Evolutionary conservation across 2,797 vertebrate genomes (phyloP).

Genomic region (Sparidentex hasta): DNA sequence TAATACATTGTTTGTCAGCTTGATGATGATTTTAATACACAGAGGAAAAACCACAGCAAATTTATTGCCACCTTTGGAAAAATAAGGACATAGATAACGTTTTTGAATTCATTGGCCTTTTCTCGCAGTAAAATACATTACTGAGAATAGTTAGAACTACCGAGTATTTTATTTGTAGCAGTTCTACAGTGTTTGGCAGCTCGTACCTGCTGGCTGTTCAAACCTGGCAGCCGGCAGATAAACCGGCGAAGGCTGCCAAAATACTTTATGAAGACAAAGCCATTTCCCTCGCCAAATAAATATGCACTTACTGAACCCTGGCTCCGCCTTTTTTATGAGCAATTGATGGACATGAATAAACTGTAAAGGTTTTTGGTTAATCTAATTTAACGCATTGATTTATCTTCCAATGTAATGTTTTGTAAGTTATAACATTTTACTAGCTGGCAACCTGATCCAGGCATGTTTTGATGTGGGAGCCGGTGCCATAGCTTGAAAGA

Average conservation of each 20-base stretch:
- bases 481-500: constrained; percentile 26
- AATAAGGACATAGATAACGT: neutral
- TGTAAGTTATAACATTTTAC: constrained; percentile 28
- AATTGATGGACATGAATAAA: constrained; percentile 28
- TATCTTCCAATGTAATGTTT: constrained; percentile 19
- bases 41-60: neutral
- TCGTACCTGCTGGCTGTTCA: constrained; percentile 19
- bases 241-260: constrained; percentile 29
- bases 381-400: constrained; percentile 31
- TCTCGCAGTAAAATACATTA: constrained; percentile 3
- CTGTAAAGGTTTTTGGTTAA: constrained; percentile 18
- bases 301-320: constrained; percentile 14
- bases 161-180: constrained; percentile 26
- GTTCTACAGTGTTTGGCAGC: constrained; percentile 17
- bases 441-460: constrained; percentile 16
- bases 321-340: constrained; percentile 22
- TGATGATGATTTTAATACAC: constrained; percentile 8
- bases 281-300: constrained; percentile 19
- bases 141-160: neutral
- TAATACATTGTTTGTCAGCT: neutral
- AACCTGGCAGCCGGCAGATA: constrained; percentile 30
- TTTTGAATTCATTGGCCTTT: constrained; percentile 16
- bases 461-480: constrained; percentile 35
- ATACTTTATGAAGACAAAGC: constrained; percentile 39
- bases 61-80: neutral